Conservation (phyloP, 2,888 invertebrate species). For the Philereme transversata region DNA sequence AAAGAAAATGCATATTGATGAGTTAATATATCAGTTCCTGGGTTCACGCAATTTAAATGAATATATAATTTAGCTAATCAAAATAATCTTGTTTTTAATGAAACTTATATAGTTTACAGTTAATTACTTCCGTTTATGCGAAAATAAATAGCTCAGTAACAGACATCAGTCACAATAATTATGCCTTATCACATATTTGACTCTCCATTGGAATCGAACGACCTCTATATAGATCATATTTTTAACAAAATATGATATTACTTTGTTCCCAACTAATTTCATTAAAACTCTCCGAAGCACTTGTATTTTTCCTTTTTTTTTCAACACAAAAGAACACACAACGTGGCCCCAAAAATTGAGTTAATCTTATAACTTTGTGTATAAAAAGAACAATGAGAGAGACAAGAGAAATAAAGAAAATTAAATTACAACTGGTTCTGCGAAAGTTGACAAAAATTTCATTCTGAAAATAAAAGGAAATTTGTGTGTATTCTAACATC, state of each 20-base stretch:
- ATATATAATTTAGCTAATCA: constrained; percentile 6
- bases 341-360: constrained; percentile 61
- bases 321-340: constrained; percentile 54
- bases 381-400: constrained; percentile 55
- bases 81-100: constrained; percentile 8
- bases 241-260: constrained; percentile 30
- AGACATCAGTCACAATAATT: too few species aligned
- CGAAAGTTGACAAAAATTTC: constrained; percentile 35
- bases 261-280: constrained; percentile 51
- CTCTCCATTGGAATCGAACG: background rate
- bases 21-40: constrained; percentile 52
- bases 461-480: constrained; percentile 33
- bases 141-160: background rate
- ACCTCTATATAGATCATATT: background rate
- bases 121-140: constrained; percentile 4
- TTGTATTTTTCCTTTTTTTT: constrained; percentile 46
- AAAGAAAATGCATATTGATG: constrained; percentile 70
- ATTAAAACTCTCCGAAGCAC: constrained; percentile 56
- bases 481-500: constrained; percentile 27
- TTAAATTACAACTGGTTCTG: constrained; percentile 52
- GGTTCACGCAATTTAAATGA: constrained; percentile 8
- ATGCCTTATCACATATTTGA: too few species aligned
- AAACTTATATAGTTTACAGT: constrained; percentile 1
- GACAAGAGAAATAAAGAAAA: constrained; percentile 55
- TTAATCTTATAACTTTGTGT: constrained; percentile 62